phyloP scores from a whole-genome alignment of 2,113 vertebrate species.

The Ochotona princeps region DNA sequence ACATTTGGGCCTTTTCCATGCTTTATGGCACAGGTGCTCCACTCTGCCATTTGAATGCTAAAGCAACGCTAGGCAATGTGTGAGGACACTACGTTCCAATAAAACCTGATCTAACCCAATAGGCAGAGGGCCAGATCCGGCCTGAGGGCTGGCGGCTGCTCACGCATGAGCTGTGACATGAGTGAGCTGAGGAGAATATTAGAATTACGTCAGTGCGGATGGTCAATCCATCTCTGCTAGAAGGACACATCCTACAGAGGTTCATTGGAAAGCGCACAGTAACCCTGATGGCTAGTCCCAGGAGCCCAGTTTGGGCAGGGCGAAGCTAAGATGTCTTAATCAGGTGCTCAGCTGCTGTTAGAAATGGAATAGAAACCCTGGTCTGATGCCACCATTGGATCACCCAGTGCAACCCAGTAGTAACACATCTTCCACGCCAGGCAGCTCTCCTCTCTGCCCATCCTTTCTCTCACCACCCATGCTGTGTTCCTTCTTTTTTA shows the following conservation, averaged over 20 bases:
- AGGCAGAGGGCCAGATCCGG: neutral
- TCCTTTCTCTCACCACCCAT: neutral
- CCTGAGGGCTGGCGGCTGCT: neutral
- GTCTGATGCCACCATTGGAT: too few species aligned
- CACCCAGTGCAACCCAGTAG: neutral
- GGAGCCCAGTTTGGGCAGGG: neutral
- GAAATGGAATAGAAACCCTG: neutral
- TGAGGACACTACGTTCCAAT: neutral
- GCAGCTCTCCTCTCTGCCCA: neutral
- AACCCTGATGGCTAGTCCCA: too few species aligned
- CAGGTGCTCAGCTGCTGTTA: neutral
- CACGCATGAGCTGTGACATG: neutral
- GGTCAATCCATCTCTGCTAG: neutral
- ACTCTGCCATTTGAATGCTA: neutral
- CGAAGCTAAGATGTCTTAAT: neutral
- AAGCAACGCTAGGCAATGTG: neutral
- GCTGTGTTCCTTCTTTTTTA: neutral
- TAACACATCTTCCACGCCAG: rapidly evolving
- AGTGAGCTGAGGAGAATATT: neutral
- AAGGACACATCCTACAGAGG: neutral
- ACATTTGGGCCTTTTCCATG: neutral
- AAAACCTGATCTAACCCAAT: slow-evolving; percentile 53
- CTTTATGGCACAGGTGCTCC: neutral
- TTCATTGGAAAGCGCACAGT: neutral
- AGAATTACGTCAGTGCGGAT: neutral